Base-by-base conservation (phyloP, 23 tunicate species). In the Clavelina lepadiformis region DNA sequence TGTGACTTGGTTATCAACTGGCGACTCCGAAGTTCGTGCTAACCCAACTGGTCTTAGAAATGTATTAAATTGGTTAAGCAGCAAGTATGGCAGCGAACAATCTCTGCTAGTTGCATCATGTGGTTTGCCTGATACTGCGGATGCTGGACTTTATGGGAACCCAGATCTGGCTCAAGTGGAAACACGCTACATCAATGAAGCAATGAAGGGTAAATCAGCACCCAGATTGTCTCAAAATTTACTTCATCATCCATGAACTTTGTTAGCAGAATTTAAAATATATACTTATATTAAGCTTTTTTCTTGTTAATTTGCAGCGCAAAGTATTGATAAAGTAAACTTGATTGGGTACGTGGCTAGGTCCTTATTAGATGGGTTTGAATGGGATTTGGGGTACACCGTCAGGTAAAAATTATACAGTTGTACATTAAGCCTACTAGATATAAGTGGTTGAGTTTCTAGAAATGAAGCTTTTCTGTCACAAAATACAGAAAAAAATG, bases 301-400 rank as follows among this genome's bases (percentile, higher is more conserved):
- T 41, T 41, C 49, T 41, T 11, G 15, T 11, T 15, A 11, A 41
- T 26, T 30, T 27, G 28, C 57, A 72, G 78, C 78, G 24, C 68
- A 59, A 5, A 6, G 44, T 8, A 4, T 56, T 4, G 94, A 85
- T 52, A 69, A 55, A 6, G 59, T 70, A 28, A 41, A 51, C 29
- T 20, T 85, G 19, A 29, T 62, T 22, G 80, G 80, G 32, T 85
- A 61, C 65, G 63, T 77, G 11, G 59, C 73, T n/a, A 47, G 79
- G 31, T 85, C 94, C 8, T 71, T 85, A 28, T 33, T 85, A 21
- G 83, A 85, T 37, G 94, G 94, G 13, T 76, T 68, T 23, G 94
- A 85, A 70, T 85, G 94, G 94, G 94, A 75, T 35, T 49, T 75
- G 20, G 76, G 55, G 23, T 83, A 83, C 33, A 4, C 77, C 3